Evolutionary conservation across 64 coral and sea anemone species (phyloP).

Genomic region (Exaiptasia diaphana): DNA sequence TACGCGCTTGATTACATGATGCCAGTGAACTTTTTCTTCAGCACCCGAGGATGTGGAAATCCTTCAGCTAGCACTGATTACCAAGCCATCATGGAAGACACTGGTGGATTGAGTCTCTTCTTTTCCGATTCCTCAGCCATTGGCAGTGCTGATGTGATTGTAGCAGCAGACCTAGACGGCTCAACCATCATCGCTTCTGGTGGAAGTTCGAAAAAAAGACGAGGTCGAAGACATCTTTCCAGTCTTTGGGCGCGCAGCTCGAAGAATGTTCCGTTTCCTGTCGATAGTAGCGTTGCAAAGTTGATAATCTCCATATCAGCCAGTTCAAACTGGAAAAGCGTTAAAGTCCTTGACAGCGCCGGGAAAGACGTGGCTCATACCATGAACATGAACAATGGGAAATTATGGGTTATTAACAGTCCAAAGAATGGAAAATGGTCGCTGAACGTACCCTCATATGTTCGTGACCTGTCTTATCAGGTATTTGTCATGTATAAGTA

Average conservation of each 20-base stretch:
- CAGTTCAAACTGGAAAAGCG: background rate
- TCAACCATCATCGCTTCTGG: conserved; percentile 7
- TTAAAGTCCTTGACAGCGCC: conserved; percentile 19
- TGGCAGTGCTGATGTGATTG: background rate
- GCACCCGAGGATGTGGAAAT: background rate
- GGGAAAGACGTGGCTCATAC: conserved; percentile 21
- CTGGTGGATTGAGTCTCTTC: conserved; percentile 14
- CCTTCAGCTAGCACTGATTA: background rate
- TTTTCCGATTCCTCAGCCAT: background rate
- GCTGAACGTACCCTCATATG: conserved; percentile 13
- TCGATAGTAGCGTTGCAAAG: conserved; percentile 55
- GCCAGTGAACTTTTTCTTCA: conserved; percentile 18
- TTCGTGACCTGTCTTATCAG: conserved; percentile 51
- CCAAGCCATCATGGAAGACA: conserved; percentile 15
- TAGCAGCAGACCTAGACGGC: background rate
- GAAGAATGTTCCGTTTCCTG: conserved; percentile 6
- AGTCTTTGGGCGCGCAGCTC: background rate
- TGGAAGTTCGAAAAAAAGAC: background rate
- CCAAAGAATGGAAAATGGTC: conserved; percentile 46
- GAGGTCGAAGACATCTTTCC: background rate
- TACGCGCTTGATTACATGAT: conserved; percentile 7
- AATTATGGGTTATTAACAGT: conserved; percentile 59
- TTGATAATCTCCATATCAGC: conserved; percentile 37
- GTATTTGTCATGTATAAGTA: background rate
- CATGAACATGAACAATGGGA: background rate